These are phyloP conservation scores for Drosophila subpulchrella DNA, from an alignment of 1,140 invertebrate genomes.

Conservation along the genomic window DNA sequence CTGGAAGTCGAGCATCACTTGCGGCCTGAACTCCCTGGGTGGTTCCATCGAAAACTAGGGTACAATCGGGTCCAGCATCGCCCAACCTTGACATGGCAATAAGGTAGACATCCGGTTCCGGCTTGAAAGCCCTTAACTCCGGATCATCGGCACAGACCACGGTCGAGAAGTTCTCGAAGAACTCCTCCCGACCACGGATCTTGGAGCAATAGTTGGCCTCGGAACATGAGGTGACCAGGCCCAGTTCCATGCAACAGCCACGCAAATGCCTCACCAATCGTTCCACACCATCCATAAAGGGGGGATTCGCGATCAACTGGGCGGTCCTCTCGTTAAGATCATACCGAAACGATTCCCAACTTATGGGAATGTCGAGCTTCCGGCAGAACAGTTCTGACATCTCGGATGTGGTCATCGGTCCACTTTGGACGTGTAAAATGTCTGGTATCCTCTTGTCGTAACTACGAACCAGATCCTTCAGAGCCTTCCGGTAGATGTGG, in stretches of 20 bases:
- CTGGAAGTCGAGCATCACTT: conserved; percentile 93
- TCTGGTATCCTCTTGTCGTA: conserved; percentile 80
- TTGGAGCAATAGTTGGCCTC: conserved; percentile 91
- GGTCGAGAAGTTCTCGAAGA: conserved; percentile 92
- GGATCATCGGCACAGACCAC: conserved; percentile 94
- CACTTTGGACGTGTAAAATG: conserved; percentile 87
- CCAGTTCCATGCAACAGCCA: conserved; percentile 91
- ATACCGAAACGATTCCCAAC: conserved; percentile 44
- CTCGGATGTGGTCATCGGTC: conserved; percentile 78
- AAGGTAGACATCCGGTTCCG: conserved; percentile 96
- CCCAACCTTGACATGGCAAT: conserved; percentile 93
- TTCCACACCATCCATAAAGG: conserved; percentile 89
- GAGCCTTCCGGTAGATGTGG: conserved; percentile 48
- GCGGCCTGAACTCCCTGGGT: conserved; percentile 94
- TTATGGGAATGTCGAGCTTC: conserved; percentile 29
- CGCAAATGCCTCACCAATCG: conserved; percentile 91
- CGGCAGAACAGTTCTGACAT: conserved; percentile 56
- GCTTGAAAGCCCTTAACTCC: conserved; percentile 95
- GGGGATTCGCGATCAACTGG: conserved; percentile 90
- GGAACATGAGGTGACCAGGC: conserved; percentile 94
- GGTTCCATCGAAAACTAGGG: conserved; percentile 97
- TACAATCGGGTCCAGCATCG: conserved; percentile 89
- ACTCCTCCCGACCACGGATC: conserved; percentile 88
- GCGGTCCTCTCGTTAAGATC: conserved; percentile 88
- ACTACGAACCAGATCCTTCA: conserved; percentile 30